Conservation (phyloP, 2,797 vertebrate genomes). For the Macropus fuliginosus region DNA sequence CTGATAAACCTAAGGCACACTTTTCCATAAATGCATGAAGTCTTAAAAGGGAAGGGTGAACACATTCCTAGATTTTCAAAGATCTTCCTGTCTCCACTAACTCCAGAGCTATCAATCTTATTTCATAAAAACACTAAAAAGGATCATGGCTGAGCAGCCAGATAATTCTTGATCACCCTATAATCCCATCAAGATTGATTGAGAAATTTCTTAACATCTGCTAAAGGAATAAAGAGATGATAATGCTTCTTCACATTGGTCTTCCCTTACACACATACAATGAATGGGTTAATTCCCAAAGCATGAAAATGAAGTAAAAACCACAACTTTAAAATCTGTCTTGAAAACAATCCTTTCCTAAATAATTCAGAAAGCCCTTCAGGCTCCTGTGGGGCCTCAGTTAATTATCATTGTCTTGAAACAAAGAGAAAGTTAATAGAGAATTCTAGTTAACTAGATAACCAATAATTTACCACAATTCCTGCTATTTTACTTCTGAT, state of each 20-base stretch:
- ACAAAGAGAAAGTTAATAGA: constrained; percentile 32
- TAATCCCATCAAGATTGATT: background rate
- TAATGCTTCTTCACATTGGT: background rate
- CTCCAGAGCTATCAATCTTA: background rate
- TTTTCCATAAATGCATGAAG: background rate
- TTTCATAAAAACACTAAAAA: background rate
- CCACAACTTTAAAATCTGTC: background rate
- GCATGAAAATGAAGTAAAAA: constrained; percentile 23
- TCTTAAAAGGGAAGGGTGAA: background rate
- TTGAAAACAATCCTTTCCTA: constrained; percentile 20
- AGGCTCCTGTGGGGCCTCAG: constrained; percentile 18
- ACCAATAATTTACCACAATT: constrained; percentile 15
- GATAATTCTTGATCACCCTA: background rate
- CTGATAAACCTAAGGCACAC: background rate
- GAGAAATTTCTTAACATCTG: background rate
- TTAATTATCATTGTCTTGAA: background rate
- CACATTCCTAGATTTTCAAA: background rate
- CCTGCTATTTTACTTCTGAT: constrained; percentile 51
- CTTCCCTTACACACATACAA: background rate
- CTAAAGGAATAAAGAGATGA: background rate
- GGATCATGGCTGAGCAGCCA: background rate
- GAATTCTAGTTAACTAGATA: constrained; percentile 8
- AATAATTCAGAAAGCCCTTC: constrained; percentile 42
- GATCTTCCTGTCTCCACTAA: background rate
- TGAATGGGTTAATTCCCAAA: constrained; percentile 17